A percentile compares a stretch with the other conserved stretches of the same genome.
phyloP scores from a whole-genome alignment of 2,797 vertebrate genomes.

The Trematomus bernacchii region DNA sequence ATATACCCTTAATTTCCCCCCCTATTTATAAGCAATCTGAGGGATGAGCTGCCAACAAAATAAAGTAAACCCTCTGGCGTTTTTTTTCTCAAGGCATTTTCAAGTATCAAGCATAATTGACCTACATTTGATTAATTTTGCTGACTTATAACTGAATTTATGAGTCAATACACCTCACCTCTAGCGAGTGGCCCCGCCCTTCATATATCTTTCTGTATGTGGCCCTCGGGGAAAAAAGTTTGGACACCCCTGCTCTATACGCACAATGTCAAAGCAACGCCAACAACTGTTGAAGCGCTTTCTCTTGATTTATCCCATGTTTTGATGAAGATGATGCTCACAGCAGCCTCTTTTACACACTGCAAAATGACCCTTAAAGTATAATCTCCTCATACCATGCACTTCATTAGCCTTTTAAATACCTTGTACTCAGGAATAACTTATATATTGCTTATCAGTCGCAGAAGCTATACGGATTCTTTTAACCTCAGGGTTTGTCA shows the following conservation, averaged over 20 bases:
- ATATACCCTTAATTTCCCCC: too few species aligned
- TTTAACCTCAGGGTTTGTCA: conserved; percentile 28
- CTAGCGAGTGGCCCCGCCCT: too few species aligned
- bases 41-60: too few species aligned
- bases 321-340: conserved; percentile 10
- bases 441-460: conserved; percentile 21
- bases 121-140: too few species aligned
- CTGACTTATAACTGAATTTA: too few species aligned
- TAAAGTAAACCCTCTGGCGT: too few species aligned
- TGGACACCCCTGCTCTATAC: background rate
- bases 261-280: conserved; percentile 24
- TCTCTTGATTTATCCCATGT: conserved; percentile 29
- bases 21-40: too few species aligned
- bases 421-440: conserved; percentile 20
- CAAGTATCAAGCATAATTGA: too few species aligned
- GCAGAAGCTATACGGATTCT: conserved; percentile 26
- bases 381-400: conserved; percentile 30
- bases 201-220: too few species aligned
- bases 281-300: background rate
- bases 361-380: conserved; percentile 21
- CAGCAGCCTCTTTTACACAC: background rate
- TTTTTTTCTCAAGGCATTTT: too few species aligned
- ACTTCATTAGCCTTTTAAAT: conserved; percentile 40
- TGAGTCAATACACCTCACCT: too few species aligned
- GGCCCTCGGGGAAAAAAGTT: too few species aligned